Base-by-base conservation (phyloP, 1,140 invertebrate species). In the Heliconius hermathena region DNA sequence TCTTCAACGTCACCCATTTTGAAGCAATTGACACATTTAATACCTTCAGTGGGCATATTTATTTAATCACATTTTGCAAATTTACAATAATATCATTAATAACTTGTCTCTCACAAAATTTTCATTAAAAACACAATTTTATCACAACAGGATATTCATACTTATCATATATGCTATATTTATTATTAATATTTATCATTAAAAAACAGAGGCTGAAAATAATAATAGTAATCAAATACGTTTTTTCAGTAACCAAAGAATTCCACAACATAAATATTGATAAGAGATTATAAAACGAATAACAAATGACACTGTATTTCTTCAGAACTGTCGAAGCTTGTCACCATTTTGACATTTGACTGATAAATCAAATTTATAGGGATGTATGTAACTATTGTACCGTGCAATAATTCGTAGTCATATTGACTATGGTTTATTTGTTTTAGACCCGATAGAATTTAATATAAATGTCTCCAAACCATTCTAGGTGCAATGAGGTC, bases 1-100 rank as follows among this genome's bases (percentile, higher is more conserved):
- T 94, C 92, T 85, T 91, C 88, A n/a, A 91, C 86, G 57, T 77
- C 79, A 33, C 89, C 85, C 91, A 94, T 94, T 81, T 85, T 89
- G 80, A 91, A 79, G 84, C 91, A 94, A 80, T 87, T 90, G 20
- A 89, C 82, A 89, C 91, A 94, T 89, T 87, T 87, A 41, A 83
- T 74, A 46, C 49, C 79, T 74, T 81, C 75, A 41, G 70, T 70
- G 38, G 79, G 75, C 79, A 81, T 81, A 78, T 38, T 78, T 72
- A 66, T 66, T 6, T n/a, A 3, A 26, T 66, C 22, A 66, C 60
- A 66, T 66, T 66, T 66, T 57, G 54, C 20, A 57, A 22, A 13
- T 11, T 60, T 22, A 26, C 3, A 66, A 26, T 26, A 8, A 11
- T 29, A 66, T 1, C 0, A 66, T 57, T 57, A 57, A 22, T 57